Percentiles rank a stretch among this genome's conserved stretches.
phyloP scores from a whole-genome alignment of 2,888 invertebrate species.

The Tanypteryx hageni region DNA sequence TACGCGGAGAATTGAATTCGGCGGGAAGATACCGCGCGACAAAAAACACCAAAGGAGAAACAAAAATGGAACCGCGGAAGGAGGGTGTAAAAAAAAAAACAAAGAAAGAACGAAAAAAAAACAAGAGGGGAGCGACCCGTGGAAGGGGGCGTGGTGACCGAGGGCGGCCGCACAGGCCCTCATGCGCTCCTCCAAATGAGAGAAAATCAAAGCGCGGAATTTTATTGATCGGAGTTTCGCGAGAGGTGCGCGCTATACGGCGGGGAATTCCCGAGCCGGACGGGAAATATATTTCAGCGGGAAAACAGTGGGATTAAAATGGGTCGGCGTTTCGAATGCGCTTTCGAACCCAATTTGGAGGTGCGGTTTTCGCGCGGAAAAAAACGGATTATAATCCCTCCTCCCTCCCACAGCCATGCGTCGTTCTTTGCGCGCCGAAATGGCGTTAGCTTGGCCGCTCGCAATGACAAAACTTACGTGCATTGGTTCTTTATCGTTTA shows the following conservation, averaged over 20 bases:
- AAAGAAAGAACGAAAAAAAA: background rate
- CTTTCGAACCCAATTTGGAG: slow-evolving; percentile 13
- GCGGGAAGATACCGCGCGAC: background rate
- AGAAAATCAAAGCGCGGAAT: slow-evolving; percentile 57
- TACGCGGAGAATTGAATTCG: slow-evolving; percentile 9
- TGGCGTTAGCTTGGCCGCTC: too few species aligned
- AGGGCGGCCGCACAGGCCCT: slow-evolving; percentile 38
- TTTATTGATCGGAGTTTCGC: slow-evolving; percentile 49
- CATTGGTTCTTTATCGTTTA: too few species aligned
- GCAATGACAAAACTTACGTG: too few species aligned
- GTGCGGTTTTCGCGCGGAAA: background rate
- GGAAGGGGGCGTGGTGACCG: slow-evolving; percentile 30
- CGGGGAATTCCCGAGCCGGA: background rate
- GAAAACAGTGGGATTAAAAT: too few species aligned
- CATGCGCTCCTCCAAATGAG: slow-evolving; percentile 6
- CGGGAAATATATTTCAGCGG: background rate
- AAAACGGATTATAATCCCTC: slow-evolving; percentile 11
- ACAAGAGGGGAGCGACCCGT: background rate
- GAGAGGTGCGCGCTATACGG: slow-evolving; percentile 1
- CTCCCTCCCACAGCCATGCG: background rate
- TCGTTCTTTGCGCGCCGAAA: too few species aligned
- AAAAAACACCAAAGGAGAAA: background rate
- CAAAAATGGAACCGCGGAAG: background rate
- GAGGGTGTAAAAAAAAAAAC: background rate
- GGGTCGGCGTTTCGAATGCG: background rate